A percentile compares a stretch with the other conserved stretches of the same genome.
phyloP scores from a whole-genome alignment of 2,888 invertebrate species.

The Euproctis similis region DNA sequence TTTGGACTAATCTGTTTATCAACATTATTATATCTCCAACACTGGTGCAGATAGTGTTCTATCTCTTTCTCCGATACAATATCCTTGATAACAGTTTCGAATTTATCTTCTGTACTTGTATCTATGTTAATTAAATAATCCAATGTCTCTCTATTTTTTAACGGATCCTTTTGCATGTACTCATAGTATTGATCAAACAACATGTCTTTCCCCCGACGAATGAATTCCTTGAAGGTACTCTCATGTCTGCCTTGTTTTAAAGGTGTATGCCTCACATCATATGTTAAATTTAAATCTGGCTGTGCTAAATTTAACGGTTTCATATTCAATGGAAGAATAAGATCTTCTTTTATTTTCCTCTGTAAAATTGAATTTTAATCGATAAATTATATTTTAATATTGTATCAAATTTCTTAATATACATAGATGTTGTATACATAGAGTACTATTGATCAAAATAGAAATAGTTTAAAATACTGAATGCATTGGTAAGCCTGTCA shows the following conservation, averaged over 20 bases:
- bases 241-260: constrained; percentile 47
- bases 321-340: constrained; percentile 44
- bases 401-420: too few species aligned
- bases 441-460: too few species aligned
- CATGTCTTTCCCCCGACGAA: constrained; percentile 53
- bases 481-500: too few species aligned
- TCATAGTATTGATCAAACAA: constrained; percentile 50
- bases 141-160: constrained; percentile 34
- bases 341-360: constrained; percentile 54
- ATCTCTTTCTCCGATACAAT: constrained; percentile 52
- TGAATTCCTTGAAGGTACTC: constrained; percentile 57
- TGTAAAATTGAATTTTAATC: constrained; percentile 19
- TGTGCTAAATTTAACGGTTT: constrained; percentile 39
- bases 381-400: too few species aligned
- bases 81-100: constrained; percentile 47
- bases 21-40: constrained; percentile 59
- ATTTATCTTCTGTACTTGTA: constrained; percentile 60
- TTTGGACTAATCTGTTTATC: constrained; percentile 31
- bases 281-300: constrained; percentile 52
- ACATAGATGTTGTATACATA: too few species aligned
- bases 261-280: constrained; percentile 47
- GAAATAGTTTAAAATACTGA: too few species aligned
- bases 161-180: constrained; percentile 26
- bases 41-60: constrained; percentile 56
- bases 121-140: constrained; percentile 49